Base-by-base conservation (phyloP, 2,888 invertebrate species). In the Sinodicranocentrus sp. region DNA sequence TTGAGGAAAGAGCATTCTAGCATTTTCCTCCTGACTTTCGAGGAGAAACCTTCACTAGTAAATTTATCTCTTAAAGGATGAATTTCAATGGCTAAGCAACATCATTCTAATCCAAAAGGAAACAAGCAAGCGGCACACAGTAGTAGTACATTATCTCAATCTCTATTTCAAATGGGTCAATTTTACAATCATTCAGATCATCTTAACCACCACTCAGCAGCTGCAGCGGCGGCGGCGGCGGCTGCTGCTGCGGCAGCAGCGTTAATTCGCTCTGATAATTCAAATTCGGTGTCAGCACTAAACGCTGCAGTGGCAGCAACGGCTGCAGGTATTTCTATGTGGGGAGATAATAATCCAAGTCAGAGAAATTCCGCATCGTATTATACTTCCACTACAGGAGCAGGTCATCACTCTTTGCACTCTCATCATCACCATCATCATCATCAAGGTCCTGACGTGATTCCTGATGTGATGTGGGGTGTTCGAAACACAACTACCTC, bases 151-250 rank as follows among this genome's bases (percentile, higher is more conserved):
- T 68, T 77, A 33, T 77, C 77, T 5, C 77, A 77, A 6, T 68
- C 68, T 13, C 59, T 77, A 26, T 77, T 88, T 65, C 87, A 87
- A 79, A 88, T 88, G 87, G 88, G 88, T 52, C 88, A 88, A 59
- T 87, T 88, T 77, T 88, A 88, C 77, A 87, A 76, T 33, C 67
- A 73, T 33, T 82, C 82, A 61, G 72, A 82, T 17, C 77, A 76
- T 82, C 84, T 84, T 19, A 79, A 85, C 65, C 83, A 79, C 13
- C 79, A 86, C 13, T 85, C 84, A 6, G 87, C 85, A 1, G 86
- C 87, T 2, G 86, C 86, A 57, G 85, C 87, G 6, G 85, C 85
- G 10, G 82, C 84, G 6, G 85, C 87, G 10, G 79, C 70, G 1
- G 79, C 70, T 23, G 79, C 79, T 6, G 52, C 65, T 6, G 67